Evolutionary conservation across 2,888 invertebrate genomes (phyloP).

Genomic region (Poecilobothrus nobilitatus): DNA sequence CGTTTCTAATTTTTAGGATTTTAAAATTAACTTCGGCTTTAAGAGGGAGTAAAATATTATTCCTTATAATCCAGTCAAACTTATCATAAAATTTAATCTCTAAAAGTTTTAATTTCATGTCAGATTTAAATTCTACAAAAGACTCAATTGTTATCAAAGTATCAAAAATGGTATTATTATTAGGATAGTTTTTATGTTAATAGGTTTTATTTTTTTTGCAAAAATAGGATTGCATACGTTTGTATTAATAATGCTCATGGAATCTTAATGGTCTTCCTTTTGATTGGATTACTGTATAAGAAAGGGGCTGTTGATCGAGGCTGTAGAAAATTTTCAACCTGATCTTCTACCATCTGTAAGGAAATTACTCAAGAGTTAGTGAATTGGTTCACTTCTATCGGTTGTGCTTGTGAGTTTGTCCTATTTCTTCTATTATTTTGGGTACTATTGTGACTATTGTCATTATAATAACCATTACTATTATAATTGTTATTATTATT

Average conservation of each 20-base stretch:
- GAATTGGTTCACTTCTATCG: too few relatives aligned
- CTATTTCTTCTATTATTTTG: too few relatives aligned
- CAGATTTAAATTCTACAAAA: slow-evolving; percentile 8
- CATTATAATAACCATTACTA: too few relatives aligned
- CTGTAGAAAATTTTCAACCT: not conserved
- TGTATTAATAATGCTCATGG: slow-evolving; percentile 8
- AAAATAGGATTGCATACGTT: not conserved
- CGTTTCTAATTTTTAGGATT: not conserved
- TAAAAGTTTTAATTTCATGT: not conserved
- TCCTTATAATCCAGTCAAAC: not conserved
- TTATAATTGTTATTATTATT: too few relatives aligned
- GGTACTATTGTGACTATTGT: too few relatives aligned
- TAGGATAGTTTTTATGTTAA: not conserved
- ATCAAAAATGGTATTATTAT: not conserved
- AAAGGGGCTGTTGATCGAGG: not conserved
- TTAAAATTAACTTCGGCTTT: slow-evolving; percentile 8
- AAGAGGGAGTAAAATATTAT: not conserved
- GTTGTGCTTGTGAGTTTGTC: too few relatives aligned
- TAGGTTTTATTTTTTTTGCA: not conserved
- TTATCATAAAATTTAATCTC: too few relatives aligned
- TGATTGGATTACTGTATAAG: slow-evolving; percentile 2
- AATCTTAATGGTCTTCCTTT: slow-evolving; percentile 8
- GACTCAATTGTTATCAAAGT: not conserved
- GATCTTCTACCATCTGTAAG: too few relatives aligned
- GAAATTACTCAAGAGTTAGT: too few relatives aligned